A percentile compares a stretch with the other conserved stretches of the same genome.
Conservation (phyloP, 2,888 invertebrate species). For the Pristionchus arcanus region DNA sequence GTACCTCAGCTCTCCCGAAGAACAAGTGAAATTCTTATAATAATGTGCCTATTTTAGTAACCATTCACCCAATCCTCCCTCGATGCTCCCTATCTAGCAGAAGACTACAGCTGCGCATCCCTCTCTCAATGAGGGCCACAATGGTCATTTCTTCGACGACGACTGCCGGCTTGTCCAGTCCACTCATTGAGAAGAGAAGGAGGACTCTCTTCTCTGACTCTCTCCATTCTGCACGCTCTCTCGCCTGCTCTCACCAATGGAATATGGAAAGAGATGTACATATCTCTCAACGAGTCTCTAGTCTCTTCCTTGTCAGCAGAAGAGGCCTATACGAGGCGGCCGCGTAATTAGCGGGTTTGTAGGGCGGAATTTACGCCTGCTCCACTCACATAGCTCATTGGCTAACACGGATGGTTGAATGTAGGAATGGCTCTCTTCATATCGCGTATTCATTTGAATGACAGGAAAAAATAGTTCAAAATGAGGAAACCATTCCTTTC, state of each 20-base stretch:
- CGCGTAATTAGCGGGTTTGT: too few species aligned
- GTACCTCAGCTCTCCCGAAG: too few species aligned
- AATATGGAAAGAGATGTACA: background rate
- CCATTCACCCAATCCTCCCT: background rate
- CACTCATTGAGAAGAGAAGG: constrained; percentile 42
- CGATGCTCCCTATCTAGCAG: background rate
- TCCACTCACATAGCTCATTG: too few species aligned
- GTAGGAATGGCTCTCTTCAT: too few species aligned
- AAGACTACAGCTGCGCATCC: constrained; percentile 16
- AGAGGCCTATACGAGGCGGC: background rate
- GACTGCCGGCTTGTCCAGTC: background rate
- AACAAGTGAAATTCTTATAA: too few species aligned
- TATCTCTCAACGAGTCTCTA: background rate
- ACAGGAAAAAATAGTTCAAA: too few species aligned
- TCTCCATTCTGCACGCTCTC: background rate
- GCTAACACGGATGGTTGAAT: too few species aligned
- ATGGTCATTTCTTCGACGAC: background rate
- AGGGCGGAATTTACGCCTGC: too few species aligned
- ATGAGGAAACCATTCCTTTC: too few species aligned
- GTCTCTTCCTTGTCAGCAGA: background rate
- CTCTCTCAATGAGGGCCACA: constrained; percentile 16
- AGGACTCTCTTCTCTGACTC: constrained; percentile 30
- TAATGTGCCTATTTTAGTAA: too few species aligned
- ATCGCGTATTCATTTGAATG: too few species aligned
- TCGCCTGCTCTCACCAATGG: background rate